Evolutionary conservation across 1,140 invertebrate species (phyloP).

Genomic region (Carposina sasakii): DNA sequence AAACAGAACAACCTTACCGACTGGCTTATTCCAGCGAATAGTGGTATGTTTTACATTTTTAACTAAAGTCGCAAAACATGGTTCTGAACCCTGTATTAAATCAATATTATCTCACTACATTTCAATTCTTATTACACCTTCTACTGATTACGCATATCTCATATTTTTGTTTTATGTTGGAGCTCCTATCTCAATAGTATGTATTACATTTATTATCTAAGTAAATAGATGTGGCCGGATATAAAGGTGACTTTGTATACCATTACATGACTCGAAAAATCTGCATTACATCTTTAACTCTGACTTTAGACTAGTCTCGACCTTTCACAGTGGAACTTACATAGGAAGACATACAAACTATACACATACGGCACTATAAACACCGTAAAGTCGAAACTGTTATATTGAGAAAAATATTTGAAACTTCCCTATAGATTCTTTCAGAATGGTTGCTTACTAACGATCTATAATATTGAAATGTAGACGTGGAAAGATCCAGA

Average conservation of each 20-base stretch:
- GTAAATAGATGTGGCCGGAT: conserved; percentile 54
- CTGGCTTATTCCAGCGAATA: conserved; percentile 9
- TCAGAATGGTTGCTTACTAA: too few relatives aligned
- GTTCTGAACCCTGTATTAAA: conserved; percentile 38
- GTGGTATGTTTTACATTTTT: conserved; percentile 29
- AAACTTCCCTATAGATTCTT: too few relatives aligned
- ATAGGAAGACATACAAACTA: conserved; percentile 70
- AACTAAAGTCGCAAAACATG: too few relatives aligned
- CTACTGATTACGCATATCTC: conserved; percentile 50
- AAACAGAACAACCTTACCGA: conserved; percentile 25
- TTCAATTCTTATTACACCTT: conserved; percentile 51
- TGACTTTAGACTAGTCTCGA: conserved; percentile 48
- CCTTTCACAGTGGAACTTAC: conserved; percentile 59
- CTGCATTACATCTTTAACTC: conserved; percentile 13
- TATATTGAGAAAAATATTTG: too few relatives aligned
- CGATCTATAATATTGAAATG: too few relatives aligned
- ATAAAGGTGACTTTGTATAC: conserved; percentile 47
- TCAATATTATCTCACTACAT: conserved; percentile 33
- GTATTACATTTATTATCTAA: conserved; percentile 51
- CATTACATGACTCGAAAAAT: conserved; percentile 28
- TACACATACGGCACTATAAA: conserved; percentile 44
- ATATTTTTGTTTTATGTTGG: conserved; percentile 41
- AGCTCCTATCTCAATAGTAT: conserved; percentile 45
- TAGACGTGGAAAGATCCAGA: too few relatives aligned
- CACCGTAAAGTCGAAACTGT: conserved; percentile 27